A percentile compares a stretch with the other conserved stretches of the same genome.
phyloP scores from a whole-genome alignment of 2,113 vertebrate genomes.

The Lasiurus cinereus region DNA sequence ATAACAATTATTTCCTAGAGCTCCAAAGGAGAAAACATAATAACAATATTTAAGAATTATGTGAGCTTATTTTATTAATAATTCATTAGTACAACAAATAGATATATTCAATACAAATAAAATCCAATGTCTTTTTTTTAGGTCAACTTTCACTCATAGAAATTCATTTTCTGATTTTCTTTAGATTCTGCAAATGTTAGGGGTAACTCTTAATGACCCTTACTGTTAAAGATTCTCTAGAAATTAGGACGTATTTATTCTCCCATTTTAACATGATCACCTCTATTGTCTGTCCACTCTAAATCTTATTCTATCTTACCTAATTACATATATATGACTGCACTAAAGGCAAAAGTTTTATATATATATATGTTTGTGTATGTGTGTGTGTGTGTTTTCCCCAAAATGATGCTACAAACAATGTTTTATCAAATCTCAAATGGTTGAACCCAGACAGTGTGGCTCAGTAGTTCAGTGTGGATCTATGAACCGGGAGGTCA shows the following conservation, averaged over 20 bases:
- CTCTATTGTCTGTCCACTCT: not conserved
- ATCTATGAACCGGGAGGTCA: too few relatives aligned
- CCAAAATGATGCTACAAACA: not conserved
- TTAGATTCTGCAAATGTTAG: not conserved
- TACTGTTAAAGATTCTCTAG: not conserved
- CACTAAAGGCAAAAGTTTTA: not conserved
- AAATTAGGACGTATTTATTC: not conserved
- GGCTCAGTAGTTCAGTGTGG: too few relatives aligned
- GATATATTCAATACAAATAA: not conserved
- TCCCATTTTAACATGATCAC: not conserved
- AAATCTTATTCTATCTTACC: not conserved
- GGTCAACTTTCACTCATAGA: not conserved
- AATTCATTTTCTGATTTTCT: not conserved
- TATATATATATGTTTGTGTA: not conserved
- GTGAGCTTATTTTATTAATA: not conserved
- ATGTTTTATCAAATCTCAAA: not conserved
- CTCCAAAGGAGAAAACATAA: not conserved
- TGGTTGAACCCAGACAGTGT: not conserved
- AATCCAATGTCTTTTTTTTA: not conserved
- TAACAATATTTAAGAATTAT: not conserved
- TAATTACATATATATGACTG: not conserved
- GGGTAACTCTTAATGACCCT: not conserved
- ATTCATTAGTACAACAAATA: not conserved
- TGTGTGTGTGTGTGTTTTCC: not conserved
- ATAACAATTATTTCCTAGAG: not conserved